Evolutionary conservation across 2,888 invertebrate species (phyloP), one percentile per base, ranked within the genome.

Genomic region (Leptothorax acervorum): DNA sequence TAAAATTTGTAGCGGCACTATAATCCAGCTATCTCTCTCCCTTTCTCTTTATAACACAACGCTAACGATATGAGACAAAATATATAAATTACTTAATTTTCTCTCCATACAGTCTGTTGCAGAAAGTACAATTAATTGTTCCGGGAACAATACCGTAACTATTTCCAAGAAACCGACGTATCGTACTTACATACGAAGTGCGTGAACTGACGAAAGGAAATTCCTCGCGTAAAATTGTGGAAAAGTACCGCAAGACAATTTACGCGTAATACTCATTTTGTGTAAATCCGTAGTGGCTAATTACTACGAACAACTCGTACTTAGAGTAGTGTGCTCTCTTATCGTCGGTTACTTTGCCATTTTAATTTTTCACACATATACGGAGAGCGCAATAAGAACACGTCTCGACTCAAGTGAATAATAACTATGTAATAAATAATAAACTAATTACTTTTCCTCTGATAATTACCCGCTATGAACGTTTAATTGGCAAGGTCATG

Each of bases 221-320:
- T 39, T 55, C 65, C 28, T 60, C n/a, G 28, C 18, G 53, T 68
- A 70, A 63, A 75, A 68, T 85, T 70, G 48, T 31, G n/a, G 57
- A 74, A 68, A 45, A 74, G 65, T 75, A 62, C 63, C 73, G 70
- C 42, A 85, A 48, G 65, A 45, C 79, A 71, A 55, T 78, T 75
- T 48, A 65, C 55, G 45, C 39, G 35, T 42, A 73, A 73, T 42
- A 60, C 23, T 62, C 63, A 73, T 73, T 73, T 73, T 73, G 63
- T 73, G 63, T 60, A 73, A 62, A 62, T 73, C 11, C 11, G 42
- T 42, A 73, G 12, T 28, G 6, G 73, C 11, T 73, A 73, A 73
- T 73, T 73, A 18, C 8, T 73, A 28, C 42, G 23, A 62, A 62
- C 6, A 60, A 73, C 23, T 39, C 39, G n/a, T 51, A 35, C 35